These are phyloP conservation scores for Glomeris maerens DNA, from an alignment of 1,140 invertebrate genomes.

Conservation along the genomic window DNA sequence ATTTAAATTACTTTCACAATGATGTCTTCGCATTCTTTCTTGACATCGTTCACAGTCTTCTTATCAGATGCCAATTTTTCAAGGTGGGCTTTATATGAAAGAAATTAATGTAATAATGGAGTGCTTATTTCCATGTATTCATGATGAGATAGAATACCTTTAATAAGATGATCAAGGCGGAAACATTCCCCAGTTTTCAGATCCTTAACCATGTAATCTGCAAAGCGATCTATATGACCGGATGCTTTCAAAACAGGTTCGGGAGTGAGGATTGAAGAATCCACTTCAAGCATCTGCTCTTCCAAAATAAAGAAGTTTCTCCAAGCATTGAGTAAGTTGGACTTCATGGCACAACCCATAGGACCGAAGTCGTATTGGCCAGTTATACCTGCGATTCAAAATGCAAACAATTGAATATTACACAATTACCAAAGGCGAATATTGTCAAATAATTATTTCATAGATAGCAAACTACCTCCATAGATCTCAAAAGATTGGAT, in stretches of 20 bases:
- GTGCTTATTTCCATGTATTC: neutral
- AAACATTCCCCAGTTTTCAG: slow-evolving; percentile 90
- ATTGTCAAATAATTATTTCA: slow-evolving; percentile 5
- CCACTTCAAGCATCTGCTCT: slow-evolving; percentile 97
- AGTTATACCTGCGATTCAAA: slow-evolving; percentile 36
- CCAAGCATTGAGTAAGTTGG: slow-evolving; percentile 87
- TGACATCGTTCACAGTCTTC: slow-evolving; percentile 52
- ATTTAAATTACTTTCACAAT: slow-evolving; percentile 44
- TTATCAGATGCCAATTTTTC: slow-evolving; percentile 81
- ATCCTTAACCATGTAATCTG: slow-evolving; percentile 99
- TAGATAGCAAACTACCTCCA: slow-evolving; percentile 52
- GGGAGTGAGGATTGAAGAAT: slow-evolving; percentile 92
- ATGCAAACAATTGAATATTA: neutral
- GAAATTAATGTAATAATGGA: slow-evolving; percentile 1
- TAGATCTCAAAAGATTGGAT: slow-evolving; percentile 99
- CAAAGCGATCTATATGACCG: slow-evolving; percentile 96
- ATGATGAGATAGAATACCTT: slow-evolving; percentile 34
- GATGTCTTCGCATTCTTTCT: slow-evolving; percentile 63
- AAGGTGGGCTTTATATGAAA: slow-evolving; percentile 46
- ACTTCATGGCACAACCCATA: slow-evolving; percentile 96
- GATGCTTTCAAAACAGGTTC: slow-evolving; percentile 93
- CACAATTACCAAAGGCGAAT: neutral
- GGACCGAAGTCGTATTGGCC: slow-evolving; percentile 96
- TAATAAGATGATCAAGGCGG: slow-evolving; percentile 94
- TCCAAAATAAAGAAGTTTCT: slow-evolving; percentile 91